Evolutionary conservation across 2,113 vertebrate species (phyloP).

Genomic region (Tupaia chinensis): DNA sequence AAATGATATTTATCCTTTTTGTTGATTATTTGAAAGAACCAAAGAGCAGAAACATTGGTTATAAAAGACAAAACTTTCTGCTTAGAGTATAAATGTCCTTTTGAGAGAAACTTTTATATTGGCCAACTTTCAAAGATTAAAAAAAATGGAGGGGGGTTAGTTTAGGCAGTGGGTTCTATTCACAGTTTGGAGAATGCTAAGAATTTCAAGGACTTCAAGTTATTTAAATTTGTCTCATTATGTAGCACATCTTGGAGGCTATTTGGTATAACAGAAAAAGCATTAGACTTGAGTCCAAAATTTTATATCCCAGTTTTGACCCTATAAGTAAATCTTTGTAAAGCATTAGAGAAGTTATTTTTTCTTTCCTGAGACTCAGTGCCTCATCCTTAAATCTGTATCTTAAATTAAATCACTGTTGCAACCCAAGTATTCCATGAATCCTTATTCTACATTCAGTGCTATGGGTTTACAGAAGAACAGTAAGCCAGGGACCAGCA

Average conservation of each 20-base stretch:
- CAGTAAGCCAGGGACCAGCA: background rate
- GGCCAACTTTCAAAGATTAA: background rate
- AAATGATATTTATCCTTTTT: background rate
- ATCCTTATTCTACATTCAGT: background rate
- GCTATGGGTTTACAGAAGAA: background rate
- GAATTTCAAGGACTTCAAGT: background rate
- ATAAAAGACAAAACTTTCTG: background rate
- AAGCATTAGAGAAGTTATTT: background rate
- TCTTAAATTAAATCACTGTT: conserved; percentile 8
- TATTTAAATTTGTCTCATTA: conserved; percentile 10
- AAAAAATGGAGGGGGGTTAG: too few species aligned
- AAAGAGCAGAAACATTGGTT: background rate
- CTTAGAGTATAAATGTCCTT: background rate
- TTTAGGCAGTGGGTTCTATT: background rate
- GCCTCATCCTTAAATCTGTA: background rate
- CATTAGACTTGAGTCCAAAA: background rate
- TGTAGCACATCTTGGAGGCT: background rate
- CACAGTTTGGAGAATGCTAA: background rate
- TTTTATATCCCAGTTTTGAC: background rate
- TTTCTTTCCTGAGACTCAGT: background rate
- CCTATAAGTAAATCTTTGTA: background rate
- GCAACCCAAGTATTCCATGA: background rate
- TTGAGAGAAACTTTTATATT: background rate
- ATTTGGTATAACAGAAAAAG: background rate
- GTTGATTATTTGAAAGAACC: conserved; percentile 9